These are phyloP conservation scores for Hirundo rustica DNA, from an alignment of 2,797 vertebrate species.

Conservation along the genomic window DNA sequence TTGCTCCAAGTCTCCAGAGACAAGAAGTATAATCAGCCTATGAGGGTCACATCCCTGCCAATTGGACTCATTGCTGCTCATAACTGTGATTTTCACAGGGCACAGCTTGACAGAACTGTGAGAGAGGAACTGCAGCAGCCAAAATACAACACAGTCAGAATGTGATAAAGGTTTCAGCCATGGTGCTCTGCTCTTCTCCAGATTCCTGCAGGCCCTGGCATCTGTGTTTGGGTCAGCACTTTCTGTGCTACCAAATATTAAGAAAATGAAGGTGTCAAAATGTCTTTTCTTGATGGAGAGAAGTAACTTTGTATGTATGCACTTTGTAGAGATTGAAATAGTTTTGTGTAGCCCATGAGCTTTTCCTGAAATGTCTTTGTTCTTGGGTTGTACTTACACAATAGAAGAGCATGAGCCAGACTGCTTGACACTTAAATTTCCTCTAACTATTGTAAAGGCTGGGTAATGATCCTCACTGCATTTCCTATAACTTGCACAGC, in stretches of 20 bases:
- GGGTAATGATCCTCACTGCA: not conserved
- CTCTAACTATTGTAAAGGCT: not conserved
- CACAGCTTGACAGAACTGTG: not conserved
- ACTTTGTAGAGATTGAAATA: not conserved
- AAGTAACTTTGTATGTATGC: not conserved
- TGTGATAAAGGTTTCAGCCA: not conserved
- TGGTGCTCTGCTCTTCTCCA: not conserved
- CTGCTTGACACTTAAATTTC: not conserved
- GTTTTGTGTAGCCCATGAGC: not conserved
- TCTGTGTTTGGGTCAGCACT: not conserved
- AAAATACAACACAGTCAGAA: conserved; percentile 28
- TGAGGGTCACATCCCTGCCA: not conserved
- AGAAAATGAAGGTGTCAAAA: not conserved
- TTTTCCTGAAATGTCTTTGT: not conserved
- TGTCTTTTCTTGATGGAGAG: not conserved
- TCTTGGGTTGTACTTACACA: not conserved
- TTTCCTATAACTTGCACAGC: not conserved
- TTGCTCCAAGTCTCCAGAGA: not conserved
- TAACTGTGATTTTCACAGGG: not conserved
- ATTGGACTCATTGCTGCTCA: not conserved
- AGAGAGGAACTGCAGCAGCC: conserved; percentile 37
- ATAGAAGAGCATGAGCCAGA: not conserved
- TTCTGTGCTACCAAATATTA: not conserved
- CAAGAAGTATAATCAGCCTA: not conserved
- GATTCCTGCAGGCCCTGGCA: not conserved